Evolutionary conservation across 2,888 invertebrate genomes (phyloP).

Genomic region (Petrolisthes manimaculis): DNA sequence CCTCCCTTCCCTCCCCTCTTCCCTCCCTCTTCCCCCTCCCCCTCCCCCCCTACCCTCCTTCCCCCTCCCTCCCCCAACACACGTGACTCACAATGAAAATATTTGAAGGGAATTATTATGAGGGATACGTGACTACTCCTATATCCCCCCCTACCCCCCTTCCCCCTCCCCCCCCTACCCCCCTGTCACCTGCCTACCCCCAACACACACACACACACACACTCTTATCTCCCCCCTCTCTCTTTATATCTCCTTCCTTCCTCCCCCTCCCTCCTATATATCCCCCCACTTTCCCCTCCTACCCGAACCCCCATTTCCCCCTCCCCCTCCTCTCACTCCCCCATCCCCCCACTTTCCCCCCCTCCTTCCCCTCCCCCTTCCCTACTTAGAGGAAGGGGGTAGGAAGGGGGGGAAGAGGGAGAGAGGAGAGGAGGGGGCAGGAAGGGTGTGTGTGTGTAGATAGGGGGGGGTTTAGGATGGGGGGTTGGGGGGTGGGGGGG

Average conservation of each 20-base stretch:
- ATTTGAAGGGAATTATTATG: constrained; percentile 15
- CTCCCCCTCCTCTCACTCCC: background rate
- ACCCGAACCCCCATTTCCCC: background rate
- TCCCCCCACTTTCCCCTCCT: background rate
- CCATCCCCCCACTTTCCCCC: background rate
- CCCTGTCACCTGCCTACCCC: background rate
- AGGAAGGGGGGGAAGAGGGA: constrained; percentile 2
- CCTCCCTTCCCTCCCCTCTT: background rate
- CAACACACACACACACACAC: no score
- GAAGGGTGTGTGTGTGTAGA: background rate
- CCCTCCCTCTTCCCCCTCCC: constrained; percentile 7
- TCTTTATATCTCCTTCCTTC: background rate
- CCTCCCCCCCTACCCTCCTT: no score
- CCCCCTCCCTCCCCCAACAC: no score
- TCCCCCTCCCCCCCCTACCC: background rate
- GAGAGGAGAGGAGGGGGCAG: background rate
- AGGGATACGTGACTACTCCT: constrained; percentile 2
- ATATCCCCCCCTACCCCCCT: background rate
- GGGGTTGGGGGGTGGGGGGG: background rate
- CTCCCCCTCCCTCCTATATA: background rate
- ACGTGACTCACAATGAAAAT: constrained; percentile 15
- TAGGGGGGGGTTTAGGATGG: background rate
- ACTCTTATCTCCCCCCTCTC: background rate
- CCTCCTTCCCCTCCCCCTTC: background rate
- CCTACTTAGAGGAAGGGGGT: background rate